Base-by-base conservation (phyloP, 1,140 invertebrate genomes). In the Hetaerina americana region DNA sequence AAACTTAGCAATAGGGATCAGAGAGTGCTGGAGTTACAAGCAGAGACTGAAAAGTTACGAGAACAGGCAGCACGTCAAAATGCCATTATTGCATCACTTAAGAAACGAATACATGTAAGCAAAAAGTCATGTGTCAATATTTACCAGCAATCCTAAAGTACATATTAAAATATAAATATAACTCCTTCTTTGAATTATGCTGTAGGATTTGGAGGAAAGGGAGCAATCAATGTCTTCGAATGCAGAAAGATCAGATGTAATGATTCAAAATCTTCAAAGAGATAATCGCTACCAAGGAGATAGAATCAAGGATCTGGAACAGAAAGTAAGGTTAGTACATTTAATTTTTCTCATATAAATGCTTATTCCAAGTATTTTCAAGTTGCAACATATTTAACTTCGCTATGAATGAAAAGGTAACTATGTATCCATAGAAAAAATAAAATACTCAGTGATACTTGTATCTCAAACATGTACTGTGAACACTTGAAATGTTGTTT, bases 31-130 rank as follows among this genome's bases (percentile, higher is more conserved):
- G 88, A 90, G 75, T 80, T 90, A 68, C 87, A 89, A 77, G 80
- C 85, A 1, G 89, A 91, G 78, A 86, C 87, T 1, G 89, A 91
- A 75, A 87, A 89, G 76, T 79, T 93, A 1, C 84, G 90, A 28
- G 90, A 93, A 74, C 91, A 93, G 81, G 86, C 90, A 40, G 91
- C 91, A 0, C 81, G 92, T 40, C 90, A 93, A 79, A 90, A 88
- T 76, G 87, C 91, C 0, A 84, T 93, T 28, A 91, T 93, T 73
- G 86, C 84, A 6, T 92, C 90, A 0, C 83, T 93, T 24, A 89
- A 90, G 77, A 90, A 90, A 78, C 87, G 90, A 74, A 86, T 93
- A 66, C 89, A 91, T 79, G 85, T 85, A 72, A 72, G 71, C 22
- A 40, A 26, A 15, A 5, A 69, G 5, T 10, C 18, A 66, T 67